A percentile compares a stretch with the other conserved stretches of the same genome.
Evolutionary conservation across 2,113 vertebrate species (phyloP).

Genomic region (Plecturocebus donacophilus): DNA sequence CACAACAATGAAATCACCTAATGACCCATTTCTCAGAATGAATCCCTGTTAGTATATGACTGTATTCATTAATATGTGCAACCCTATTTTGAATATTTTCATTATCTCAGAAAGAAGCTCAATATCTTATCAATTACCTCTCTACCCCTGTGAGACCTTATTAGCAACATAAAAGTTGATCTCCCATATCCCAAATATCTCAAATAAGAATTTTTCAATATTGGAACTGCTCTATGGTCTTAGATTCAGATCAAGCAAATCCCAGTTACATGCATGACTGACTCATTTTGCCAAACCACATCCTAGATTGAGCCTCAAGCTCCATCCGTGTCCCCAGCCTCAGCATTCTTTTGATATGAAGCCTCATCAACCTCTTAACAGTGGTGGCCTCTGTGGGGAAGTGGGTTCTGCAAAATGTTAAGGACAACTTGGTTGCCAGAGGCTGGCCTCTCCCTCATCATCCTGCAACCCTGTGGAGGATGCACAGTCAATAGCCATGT

Average conservation of each 20-base stretch:
- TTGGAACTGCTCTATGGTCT: not conserved
- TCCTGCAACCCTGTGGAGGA: not conserved
- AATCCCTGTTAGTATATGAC: not conserved
- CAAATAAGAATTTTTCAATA: not conserved
- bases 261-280: not conserved
- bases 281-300: not conserved
- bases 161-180: not conserved
- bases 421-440: not conserved
- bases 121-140: not conserved
- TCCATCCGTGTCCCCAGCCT: not conserved
- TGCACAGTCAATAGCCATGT: not conserved
- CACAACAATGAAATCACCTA: not conserved
- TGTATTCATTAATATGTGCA: not conserved
- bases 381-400: not conserved
- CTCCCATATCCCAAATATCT: not conserved
- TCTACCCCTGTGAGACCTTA: not conserved
- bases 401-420: not conserved
- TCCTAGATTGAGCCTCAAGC: not conserved
- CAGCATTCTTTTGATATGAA: not conserved
- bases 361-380: not conserved
- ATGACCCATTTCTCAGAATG: not conserved
- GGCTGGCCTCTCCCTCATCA: not conserved
- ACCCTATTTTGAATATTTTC: constrained; percentile 1
- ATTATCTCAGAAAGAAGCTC: not conserved
- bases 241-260: not conserved